These are phyloP conservation scores for Hylomyscus alleni DNA, from an alignment of 2,797 vertebrate species.

Conservation along the genomic window DNA sequence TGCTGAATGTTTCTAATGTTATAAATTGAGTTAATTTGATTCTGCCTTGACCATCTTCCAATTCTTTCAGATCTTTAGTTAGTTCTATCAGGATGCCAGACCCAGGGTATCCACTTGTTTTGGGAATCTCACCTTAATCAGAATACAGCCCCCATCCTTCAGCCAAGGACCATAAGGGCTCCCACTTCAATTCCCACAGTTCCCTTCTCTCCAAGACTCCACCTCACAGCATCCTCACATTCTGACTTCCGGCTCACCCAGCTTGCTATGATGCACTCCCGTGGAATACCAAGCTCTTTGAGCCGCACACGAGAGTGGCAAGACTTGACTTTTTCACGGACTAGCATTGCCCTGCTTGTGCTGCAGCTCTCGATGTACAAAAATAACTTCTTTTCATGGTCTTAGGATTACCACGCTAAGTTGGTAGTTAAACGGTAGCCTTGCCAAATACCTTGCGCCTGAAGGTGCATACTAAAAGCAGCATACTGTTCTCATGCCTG, in stretches of 20 bases:
- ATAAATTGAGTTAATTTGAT: neutral
- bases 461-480: neutral
- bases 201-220: neutral
- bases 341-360: neutral
- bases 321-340: neutral
- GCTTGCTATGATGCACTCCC: neutral
- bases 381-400: neutral
- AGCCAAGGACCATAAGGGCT: neutral
- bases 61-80: neutral
- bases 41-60: constrained; percentile 5
- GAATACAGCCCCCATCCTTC: neutral
- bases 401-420: neutral
- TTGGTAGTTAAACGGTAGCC: neutral
- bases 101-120: neutral
- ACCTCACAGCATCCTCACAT: neutral
- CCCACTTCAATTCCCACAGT: neutral
- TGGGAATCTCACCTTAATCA: neutral
- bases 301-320: neutral
- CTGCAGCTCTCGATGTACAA: neutral
- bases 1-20: neutral
- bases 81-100: neutral
- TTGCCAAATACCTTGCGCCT: neutral
- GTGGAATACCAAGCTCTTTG: neutral
- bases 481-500: neutral
- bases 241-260: neutral